These are phyloP conservation scores for Talpa occidentalis DNA, from an alignment of 2,113 vertebrate genomes.

Conservation along the genomic window DNA sequence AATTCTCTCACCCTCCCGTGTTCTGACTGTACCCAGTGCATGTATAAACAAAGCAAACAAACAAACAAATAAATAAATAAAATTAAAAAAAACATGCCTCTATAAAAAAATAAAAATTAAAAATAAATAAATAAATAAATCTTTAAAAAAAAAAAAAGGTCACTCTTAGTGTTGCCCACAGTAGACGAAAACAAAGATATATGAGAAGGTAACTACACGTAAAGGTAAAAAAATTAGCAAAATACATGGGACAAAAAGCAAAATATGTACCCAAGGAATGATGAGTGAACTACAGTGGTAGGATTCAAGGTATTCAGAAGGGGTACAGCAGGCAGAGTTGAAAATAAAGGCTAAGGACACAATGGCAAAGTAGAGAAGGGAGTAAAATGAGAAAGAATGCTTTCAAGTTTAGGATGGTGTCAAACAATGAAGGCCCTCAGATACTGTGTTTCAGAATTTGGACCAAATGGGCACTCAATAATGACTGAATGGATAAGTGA, in stretches of 20 bases:
- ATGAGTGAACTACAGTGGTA: not conserved
- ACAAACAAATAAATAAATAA: too few species aligned
- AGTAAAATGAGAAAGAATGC: not conserved
- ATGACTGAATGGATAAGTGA: not conserved
- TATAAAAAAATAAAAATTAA: too few species aligned
- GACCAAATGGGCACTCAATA: not conserved
- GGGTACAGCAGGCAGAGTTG: not conserved
- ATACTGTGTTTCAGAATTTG: not conserved
- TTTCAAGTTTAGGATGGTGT: not conserved
- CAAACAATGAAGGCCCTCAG: not conserved
- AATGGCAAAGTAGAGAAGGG: not conserved
- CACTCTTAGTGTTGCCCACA: not conserved
- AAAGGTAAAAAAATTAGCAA: not conserved
- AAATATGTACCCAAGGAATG: not conserved
- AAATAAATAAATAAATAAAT: too few species aligned
- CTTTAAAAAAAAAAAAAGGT: not conserved
- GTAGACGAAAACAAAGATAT: not conserved
- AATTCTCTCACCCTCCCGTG: too few species aligned
- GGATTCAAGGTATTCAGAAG: constrained; percentile 9
- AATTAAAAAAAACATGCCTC: too few species aligned
- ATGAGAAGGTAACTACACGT: not conserved
- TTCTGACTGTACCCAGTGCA: too few species aligned
- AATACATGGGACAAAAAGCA: not conserved
- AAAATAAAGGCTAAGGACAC: not conserved
- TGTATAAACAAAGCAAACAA: too few species aligned